Evolutionary conservation across 2,113 vertebrate species (phyloP), one percentile per base, ranked within the genome.

Genomic region (Macroglossus sobrinus): DNA sequence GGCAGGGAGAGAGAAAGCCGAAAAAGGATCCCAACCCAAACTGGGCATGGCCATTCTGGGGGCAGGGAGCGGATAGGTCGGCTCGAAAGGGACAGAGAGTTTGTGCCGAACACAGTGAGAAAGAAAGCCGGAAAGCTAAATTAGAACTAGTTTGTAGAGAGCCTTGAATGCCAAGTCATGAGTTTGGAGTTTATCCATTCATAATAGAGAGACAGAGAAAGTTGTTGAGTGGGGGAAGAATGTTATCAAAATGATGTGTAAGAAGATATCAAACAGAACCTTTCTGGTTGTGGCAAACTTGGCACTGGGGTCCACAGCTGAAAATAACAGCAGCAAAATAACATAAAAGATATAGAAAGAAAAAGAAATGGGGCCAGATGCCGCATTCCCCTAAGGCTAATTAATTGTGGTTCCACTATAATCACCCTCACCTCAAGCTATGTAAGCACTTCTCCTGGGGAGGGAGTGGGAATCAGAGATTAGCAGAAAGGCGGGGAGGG

Each of bases 291-390:
- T 30, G 10, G 22, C 3, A n/a, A 2, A 38, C 19, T 1, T 43
- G 69, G 8, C 14, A 13, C n/a, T 76, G 19, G 0, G 33, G 33
- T 5, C 55, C 47, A 55, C 2, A 47, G 61, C 64, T 47, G 21
- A 66, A 79, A 93, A 92, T n/a, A 81, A 22, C 14, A 50, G 8
- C 43, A 72, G 30, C 45, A 64, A 59, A 74, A 79, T 10, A 88
- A 59, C 50, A 61, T 7, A 13, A 72, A 55, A 35, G 0, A 11
- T 57, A 14, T 21, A 28, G 53, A 26, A 22, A 22, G 4, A 0
- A 19, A n/a, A 15, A 19, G 26, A 11, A 3, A 15, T 5, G 14
- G 28, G 22, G 3, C 7, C 45, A 88, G 50, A 80, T 33, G 11
- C 63, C 38, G 26, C 12, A 19, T 15, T 28, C 35, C 45, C 35